These are phyloP conservation scores for Hydriomena furcata DNA, from an alignment of 2,888 invertebrate genomes.

Conservation along the genomic window DNA sequence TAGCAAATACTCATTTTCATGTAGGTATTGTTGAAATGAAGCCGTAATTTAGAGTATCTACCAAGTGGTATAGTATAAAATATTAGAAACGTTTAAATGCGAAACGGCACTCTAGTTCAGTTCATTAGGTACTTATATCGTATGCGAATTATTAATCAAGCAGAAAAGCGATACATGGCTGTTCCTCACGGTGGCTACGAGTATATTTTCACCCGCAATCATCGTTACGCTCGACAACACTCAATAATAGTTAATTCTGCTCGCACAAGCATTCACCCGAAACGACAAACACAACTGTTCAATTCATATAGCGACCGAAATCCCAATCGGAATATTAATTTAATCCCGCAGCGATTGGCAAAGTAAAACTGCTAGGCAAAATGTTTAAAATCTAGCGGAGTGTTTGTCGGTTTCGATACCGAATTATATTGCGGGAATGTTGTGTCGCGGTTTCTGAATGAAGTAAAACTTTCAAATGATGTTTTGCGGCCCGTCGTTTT, in stretches of 20 bases:
- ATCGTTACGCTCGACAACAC: constrained; percentile 37
- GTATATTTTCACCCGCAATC: constrained; percentile 42
- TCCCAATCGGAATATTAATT: constrained; percentile 48
- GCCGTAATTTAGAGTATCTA: too few species aligned
- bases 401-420: constrained; percentile 50
- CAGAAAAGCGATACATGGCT: constrained; percentile 31
- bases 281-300: constrained; percentile 33
- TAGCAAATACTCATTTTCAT: constrained; percentile 6
- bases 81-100: too few species aligned
- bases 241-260: constrained; percentile 45
- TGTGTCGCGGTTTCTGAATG: constrained; percentile 49
- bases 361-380: constrained; percentile 37
- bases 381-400: constrained; percentile 34
- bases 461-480: constrained; percentile 57
- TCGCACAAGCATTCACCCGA: constrained; percentile 38
- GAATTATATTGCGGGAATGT: constrained; percentile 49
- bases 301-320: constrained; percentile 31
- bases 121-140: neutral
- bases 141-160: neutral
- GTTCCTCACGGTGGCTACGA: constrained; percentile 24
- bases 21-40: constrained; percentile 3
- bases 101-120: too few species aligned
- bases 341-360: constrained; percentile 37
- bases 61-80: too few species aligned
- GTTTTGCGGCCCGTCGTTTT: constrained; percentile 57